These are phyloP conservation scores for Triops longicaudatus DNA, from an alignment of 1,140 invertebrate genomes.

Conservation along the genomic window DNA sequence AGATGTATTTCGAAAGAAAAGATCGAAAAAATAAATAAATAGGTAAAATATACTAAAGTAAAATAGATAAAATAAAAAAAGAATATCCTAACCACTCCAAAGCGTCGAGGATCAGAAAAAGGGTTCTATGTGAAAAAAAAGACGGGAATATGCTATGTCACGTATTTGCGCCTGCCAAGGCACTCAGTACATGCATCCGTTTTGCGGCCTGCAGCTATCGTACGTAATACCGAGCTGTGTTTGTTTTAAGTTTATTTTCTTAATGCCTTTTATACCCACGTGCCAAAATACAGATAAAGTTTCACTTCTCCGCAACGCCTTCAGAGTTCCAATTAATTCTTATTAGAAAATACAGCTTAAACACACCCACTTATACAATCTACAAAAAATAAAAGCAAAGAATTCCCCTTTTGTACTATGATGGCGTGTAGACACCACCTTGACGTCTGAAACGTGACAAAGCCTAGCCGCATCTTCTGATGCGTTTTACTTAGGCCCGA, in stretches of 20 bases:
- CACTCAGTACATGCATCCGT: not conserved
- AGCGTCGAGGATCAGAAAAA: not conserved
- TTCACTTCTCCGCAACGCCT: not conserved
- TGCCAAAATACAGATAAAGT: not conserved
- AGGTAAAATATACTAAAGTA: no score
- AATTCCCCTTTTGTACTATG: not conserved
- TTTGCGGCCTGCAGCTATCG: not conserved
- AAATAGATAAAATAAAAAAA: not conserved
- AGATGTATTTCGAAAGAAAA: no score
- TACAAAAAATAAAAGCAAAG: not conserved
- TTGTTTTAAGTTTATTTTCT: not conserved
- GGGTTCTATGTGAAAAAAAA: not conserved
- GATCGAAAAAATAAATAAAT: not conserved
- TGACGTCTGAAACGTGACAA: no score
- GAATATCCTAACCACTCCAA: not conserved
- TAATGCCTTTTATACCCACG: not conserved
- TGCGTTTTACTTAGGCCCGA: no score
- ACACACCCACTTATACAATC: not conserved
- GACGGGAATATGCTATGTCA: not conserved
- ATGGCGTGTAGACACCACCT: no score
- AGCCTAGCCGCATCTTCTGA: no score
- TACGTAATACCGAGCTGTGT: not conserved
- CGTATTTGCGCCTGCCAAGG: constrained; percentile 9
- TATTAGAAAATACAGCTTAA: not conserved
- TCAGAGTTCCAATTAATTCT: not conserved